Conservation (phyloP, 2,113 vertebrate genomes). For the Solenodon paradoxus region DNA sequence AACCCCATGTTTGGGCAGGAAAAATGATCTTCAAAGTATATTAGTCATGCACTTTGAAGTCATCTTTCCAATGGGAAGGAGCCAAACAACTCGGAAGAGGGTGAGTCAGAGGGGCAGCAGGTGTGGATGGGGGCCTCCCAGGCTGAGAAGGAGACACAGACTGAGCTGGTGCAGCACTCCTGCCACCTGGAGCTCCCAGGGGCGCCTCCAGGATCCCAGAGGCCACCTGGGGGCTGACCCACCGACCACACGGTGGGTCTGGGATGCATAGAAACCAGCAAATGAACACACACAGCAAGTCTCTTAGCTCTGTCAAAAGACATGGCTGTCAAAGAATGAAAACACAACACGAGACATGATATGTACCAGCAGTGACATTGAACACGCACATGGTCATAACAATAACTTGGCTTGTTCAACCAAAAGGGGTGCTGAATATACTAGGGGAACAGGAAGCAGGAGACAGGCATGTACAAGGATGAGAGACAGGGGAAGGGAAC, state of each 20-base stretch:
- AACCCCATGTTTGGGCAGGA: not conserved
- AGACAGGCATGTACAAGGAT: rapidly evolving
- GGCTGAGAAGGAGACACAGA: not conserved
- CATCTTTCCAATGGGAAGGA: not conserved
- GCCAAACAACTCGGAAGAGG: not conserved
- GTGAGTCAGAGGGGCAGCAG: not conserved
- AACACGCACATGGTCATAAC: not conserved
- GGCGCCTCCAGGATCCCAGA: not conserved
- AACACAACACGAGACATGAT: not conserved
- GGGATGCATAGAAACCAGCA: rapidly evolving
- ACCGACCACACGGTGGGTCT: not conserved
- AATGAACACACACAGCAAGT: not conserved
- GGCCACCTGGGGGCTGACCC: not conserved
- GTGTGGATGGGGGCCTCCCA: not conserved
- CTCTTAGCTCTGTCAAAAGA: not conserved
- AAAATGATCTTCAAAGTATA: not conserved
- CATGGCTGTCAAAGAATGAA: not conserved
- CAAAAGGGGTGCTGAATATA: not conserved
- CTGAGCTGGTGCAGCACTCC: rapidly evolving
- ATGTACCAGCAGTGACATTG: not conserved
- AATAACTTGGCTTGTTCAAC: not conserved
- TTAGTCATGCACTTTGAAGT: not conserved
- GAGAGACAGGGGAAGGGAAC: not conserved
- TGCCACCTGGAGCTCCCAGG: rapidly evolving
- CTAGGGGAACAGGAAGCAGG: not conserved